Percentiles rank a stretch among this genome's conserved stretches.
phyloP scores from a whole-genome alignment of 1,140 invertebrate genomes.

The Rhyzopertha dominica region DNA sequence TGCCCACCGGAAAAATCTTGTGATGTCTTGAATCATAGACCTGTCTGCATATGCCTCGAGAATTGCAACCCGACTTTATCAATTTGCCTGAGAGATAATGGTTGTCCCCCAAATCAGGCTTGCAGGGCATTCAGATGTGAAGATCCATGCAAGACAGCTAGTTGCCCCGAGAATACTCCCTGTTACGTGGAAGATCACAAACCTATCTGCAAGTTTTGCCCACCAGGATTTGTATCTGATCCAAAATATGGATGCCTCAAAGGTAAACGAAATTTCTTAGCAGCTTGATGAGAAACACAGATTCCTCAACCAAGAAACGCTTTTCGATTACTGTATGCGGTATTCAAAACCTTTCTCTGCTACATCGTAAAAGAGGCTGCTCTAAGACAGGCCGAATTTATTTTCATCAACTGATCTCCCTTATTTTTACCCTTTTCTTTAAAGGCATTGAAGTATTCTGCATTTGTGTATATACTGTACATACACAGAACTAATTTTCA shows the following conservation, averaged over 20 bases:
- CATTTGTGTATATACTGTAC: no score
- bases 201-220: conserved; percentile 91
- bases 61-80: conserved; percentile 80
- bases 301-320: no score
- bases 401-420: no score
- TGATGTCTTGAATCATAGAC: conserved; percentile 77
- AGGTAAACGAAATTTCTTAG: conserved; percentile 65
- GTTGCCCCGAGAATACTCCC: conserved; percentile 73
- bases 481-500: no score
- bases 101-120: conserved; percentile 76
- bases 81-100: conserved; percentile 82
- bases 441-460: no score
- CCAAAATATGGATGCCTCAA: conserved; percentile 88
- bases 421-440: no score
- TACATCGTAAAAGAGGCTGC: no score
- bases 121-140: conserved; percentile 86
- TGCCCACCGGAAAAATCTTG: conserved; percentile 78
- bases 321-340: no score
- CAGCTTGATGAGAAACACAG: conserved; percentile 31
- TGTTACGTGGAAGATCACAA: conserved; percentile 90
- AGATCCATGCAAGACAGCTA: conserved; percentile 77
- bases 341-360: no score
- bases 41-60: conserved; percentile 78
- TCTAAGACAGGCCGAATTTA: no score
- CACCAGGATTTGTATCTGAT: conserved; percentile 81